Evolutionary conservation across 2,113 vertebrate species (phyloP), one percentile per base, ranked within the genome.

Genomic region (Nothoprocta perdicaria): DNA sequence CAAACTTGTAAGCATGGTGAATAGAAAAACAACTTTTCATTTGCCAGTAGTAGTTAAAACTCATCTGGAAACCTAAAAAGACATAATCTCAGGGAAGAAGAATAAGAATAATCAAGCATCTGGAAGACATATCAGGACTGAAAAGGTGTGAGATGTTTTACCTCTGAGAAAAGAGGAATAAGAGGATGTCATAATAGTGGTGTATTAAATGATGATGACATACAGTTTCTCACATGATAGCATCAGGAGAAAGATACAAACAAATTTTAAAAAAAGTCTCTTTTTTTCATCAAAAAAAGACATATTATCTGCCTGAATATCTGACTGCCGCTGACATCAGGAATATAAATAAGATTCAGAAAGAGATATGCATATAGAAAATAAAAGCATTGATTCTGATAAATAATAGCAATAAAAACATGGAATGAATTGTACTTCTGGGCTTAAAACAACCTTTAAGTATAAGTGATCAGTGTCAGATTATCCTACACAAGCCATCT

Each of bases 401-500:
- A 91, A 95, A 92, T 80, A 91, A 52, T 45, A 38, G 5, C 62
- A 92, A 90, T 84, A 88, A 94, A 88, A 61, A 1, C 4, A 45
- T 12, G 52, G 84, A 92, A 91, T 66, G 2, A 91, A 80, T 91
- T 87, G 69, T 27, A 73, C n/a, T 91, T 83, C 72, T 69, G 63
- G 67, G 82, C 83, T 94, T 96, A 55, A 89, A 95, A 62, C 45
- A 93, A 91, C 75, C 41, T 95, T 92, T 85, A 89, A 93, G 55
- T 77, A 50, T 66, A 95, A 95, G 71, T 2, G 8, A 73, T 91
- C 75, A 85, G 79, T 89, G 60, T 93, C 87, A 91, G 79, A 93
- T 92, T 91, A 95, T 93, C 89, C 91, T 93, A 94, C 89, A 93
- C 67, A 92, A 91, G 84, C 91, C 91, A 96, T 95, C 95, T 96